These are phyloP conservation scores for Polypterus senegalus DNA, from an alignment of 2,113 vertebrate genomes.

Conservation along the genomic window DNA sequence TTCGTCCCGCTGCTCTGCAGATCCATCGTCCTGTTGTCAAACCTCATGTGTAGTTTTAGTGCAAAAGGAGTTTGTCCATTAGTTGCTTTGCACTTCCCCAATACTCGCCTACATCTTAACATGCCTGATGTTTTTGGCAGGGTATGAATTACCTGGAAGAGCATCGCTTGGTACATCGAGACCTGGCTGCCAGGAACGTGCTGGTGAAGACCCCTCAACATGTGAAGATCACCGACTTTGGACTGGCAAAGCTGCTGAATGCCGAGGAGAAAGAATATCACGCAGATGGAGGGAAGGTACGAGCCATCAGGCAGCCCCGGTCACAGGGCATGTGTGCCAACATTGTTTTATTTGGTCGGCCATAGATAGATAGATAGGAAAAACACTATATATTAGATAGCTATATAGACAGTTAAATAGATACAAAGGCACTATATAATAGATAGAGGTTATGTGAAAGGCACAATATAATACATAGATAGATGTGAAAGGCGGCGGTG, in stretches of 20 bases:
- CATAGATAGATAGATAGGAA: neutral
- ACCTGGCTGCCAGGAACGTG: conserved; percentile 86
- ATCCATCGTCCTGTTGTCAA: too few relatives aligned
- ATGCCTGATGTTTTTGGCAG: conserved; percentile 37
- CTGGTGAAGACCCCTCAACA: conserved; percentile 84
- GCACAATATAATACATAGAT: too few relatives aligned
- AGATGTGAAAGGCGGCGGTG: too few relatives aligned
- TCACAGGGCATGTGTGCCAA: neutral
- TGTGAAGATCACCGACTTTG: conserved; percentile 88
- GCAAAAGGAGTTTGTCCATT: too few relatives aligned
- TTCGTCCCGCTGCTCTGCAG: too few relatives aligned
- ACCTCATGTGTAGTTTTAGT: too few relatives aligned
- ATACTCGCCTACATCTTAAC: too few relatives aligned
- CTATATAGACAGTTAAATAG: too few relatives aligned
- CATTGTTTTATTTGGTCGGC: neutral
- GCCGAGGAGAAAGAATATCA: conserved; percentile 85
- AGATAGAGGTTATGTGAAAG: too few relatives aligned
- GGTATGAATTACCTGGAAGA: conserved; percentile 93
- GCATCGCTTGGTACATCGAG: conserved; percentile 81
- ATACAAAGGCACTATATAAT: too few relatives aligned
- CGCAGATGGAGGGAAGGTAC: conserved; percentile 78
- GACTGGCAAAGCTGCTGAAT: conserved; percentile 75
- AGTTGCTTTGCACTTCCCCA: too few relatives aligned
- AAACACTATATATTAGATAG: too few relatives aligned
- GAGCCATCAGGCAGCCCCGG: neutral